Base-by-base conservation (phyloP, 2,888 invertebrate genomes). In the Belgica antarctica region DNA sequence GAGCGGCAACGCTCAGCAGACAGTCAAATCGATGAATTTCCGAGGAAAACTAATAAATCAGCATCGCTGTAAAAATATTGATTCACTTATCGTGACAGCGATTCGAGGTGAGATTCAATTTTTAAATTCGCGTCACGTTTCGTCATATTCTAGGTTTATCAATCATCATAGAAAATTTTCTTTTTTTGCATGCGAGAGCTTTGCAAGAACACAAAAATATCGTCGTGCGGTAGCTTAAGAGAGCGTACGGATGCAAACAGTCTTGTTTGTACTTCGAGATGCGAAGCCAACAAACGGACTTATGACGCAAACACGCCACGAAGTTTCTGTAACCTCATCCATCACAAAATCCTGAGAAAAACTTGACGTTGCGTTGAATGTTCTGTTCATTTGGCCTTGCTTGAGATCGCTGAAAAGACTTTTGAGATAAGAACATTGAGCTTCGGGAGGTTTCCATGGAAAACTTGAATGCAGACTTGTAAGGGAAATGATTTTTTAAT, bases 111-210 rank as follows among this genome's bases (percentile, higher is more conserved):
- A 52, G 22, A 52, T 52, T 52, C 22, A 4, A 52, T 52, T 52
- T 52, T 52, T 7, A 52, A 22, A 52, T 52, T 52, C 52, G 22
- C 52, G 22, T 52, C 52, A 52, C 52, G 52, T 52, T 52, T 52
- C 12, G 52, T 52, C 52, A 22, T 52, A 52, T n/a, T 52, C 52
- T 17, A 52, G 52, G 22, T 17, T 52, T n/a, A 17, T 52, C 52
- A 52, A 52, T 52, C 52, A 52, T 52, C 22, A 41, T 41, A 41
- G n/a, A n/a, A n/a, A n/a, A n/a, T n/a, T n/a, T n/a, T 41, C 41
- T 41, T 41, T 41, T n/a, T 41, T 41, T 15, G 41, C 41, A 41
- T 41, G 41, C 41, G 41, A n/a, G n/a, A n/a, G n/a, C n/a, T n/a
- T n/a, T n/a, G 41, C n/a, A 15, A 41, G 12, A 10, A 15, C 41